Base-by-base conservation (phyloP, 2,888 invertebrate genomes). In the Tillus elongatus region DNA sequence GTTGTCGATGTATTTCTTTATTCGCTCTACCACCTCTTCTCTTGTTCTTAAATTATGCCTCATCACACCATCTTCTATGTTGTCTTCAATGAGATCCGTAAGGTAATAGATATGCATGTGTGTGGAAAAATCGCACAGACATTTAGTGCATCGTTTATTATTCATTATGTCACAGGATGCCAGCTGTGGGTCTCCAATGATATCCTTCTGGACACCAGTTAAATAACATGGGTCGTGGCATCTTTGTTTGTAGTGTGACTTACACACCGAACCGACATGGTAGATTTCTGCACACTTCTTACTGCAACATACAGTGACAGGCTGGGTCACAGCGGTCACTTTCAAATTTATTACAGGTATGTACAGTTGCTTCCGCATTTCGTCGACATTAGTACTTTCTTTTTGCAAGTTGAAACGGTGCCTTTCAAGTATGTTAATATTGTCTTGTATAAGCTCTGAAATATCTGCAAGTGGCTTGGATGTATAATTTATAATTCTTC, bases 41-140 rank as follows among this genome's bases (percentile, higher is more conserved):
- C 47, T 54, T 3, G 39, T 45, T n/a, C n/a, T n/a, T n/a, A n/a
- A n/a, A n/a, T n/a, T n/a, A n/a, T n/a, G n/a, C n/a, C n/a, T n/a
- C 4, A 59, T 45, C 13, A 43, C 44, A 8, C 40, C 37, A 37
- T 60, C 57, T 14, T 45, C 41, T 26, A 54, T 48, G 33, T 44
- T 45, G n/a, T 41, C 49, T 24, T 55, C 45, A 15, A 50, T 41
- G 3, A 52, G 51, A 39, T 54, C 47, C 1, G 58, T 57, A 43
- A 53, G 44, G 35, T 61, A 63, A 33, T 62, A 61, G 15, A 63
- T 49, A 39, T 63, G 61, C 58, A 60, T 56, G 36, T 63, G 61
- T 1, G 48, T 40, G 11, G 43, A 47, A 42, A 53, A 60, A 37
- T 52, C 50, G 34, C 60, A 60, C 1, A 36, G 19, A 35, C 62